Evolutionary conservation across 1,140 invertebrate species (phyloP), one percentile per base, ranked within the genome.

Genomic region (Micrasema minimum): DNA sequence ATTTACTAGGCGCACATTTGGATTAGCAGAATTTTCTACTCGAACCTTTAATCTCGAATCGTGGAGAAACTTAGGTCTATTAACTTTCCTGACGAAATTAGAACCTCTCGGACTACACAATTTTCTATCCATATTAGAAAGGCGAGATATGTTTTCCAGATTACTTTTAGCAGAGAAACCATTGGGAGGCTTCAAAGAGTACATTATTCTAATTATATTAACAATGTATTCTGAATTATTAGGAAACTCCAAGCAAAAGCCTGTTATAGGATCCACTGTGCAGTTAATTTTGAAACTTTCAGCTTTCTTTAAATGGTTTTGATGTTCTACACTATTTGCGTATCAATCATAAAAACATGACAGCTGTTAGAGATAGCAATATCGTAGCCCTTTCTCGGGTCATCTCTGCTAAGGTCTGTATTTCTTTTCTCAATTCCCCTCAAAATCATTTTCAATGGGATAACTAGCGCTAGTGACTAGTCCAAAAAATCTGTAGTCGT

Each of bases 291-390:
- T 89, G 82, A 96, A 96, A 67, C 87, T 88, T 71, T 89, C 87
- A 1, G 93, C 93, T 79, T 90, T 88, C n/a, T 85, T 82, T 22
- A 86, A 80, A 84, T 98, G 96, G 35, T 90, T 88, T 38, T 86
- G 86, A 80, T 97, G 92, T 79, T 96, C 93, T n/a, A n/a, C 0
- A 90, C 88, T 43, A 95, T 82, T 78, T 94, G 91, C 0, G 93
- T 90, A 78, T 98, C 94, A 12, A 97, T 92, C 71, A 94, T 95
- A 80, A 99, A 99, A 0, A 98, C 94, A 81, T 99, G 96, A 79
- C 96, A 98, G 41, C 95, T 96, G 78, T 94, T 94, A 11, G 94
- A 95, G 0, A 92, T 87, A 69, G 78, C 77, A 12, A 87, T 82
- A 43, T 86, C 85, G 20, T 82, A 80, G 16, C 66, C 70, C 20